Evolutionary conservation across 2,113 vertebrate genomes (phyloP).

Genomic region (Ciconia stormi): DNA sequence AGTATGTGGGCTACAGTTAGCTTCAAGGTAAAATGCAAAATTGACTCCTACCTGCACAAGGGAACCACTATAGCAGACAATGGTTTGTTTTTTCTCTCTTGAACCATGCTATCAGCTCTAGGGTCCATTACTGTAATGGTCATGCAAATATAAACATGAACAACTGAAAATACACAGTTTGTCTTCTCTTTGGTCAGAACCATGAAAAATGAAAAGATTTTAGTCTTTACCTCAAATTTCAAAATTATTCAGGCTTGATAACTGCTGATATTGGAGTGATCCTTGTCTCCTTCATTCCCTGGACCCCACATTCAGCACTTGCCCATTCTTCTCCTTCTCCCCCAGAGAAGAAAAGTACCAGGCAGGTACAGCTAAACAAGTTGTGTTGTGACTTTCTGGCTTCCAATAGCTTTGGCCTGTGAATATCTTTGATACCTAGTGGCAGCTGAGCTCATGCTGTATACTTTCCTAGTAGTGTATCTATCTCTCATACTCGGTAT

Average conservation of each 20-base stretch:
- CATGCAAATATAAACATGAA: neutral
- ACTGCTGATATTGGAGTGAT: neutral
- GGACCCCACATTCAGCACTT: neutral
- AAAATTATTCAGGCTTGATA: neutral
- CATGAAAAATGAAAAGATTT: neutral
- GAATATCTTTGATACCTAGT: neutral
- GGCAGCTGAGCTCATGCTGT: neutral
- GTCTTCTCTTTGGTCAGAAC: neutral
- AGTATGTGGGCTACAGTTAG: neutral
- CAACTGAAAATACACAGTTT: neutral
- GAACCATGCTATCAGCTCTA: neutral
- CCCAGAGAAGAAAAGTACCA: neutral
- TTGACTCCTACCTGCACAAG: neutral
- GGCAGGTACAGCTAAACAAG: neutral
- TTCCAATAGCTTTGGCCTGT: neutral
- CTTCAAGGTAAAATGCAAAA: neutral
- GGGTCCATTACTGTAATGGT: neutral
- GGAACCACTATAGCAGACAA: neutral
- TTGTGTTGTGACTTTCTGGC: neutral
- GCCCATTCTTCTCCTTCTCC: neutral
- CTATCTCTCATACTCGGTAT: neutral
- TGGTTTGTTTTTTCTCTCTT: neutral
- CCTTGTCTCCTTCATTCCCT: neutral
- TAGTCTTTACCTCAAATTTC: neutral
- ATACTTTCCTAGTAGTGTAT: neutral